phyloP scores from a whole-genome alignment of 2,888 invertebrate species.

The Phrixothrix hirtus region DNA sequence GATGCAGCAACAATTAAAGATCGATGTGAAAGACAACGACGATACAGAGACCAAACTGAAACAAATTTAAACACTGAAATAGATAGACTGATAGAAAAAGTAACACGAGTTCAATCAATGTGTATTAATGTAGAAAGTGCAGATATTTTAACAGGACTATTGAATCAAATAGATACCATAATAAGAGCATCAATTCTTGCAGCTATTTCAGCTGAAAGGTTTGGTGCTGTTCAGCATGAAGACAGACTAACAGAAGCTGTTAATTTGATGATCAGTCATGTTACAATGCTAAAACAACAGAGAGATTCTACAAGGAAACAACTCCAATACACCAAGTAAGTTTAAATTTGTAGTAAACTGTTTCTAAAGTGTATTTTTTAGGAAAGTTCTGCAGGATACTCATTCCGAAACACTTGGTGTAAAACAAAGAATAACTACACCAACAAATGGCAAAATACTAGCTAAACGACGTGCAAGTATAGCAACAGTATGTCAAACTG shows the following conservation, averaged over 20 bases:
- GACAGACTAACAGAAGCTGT: constrained; percentile 61
- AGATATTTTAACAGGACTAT: constrained; percentile 58
- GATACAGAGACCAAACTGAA: constrained; percentile 64
- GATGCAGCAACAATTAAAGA: constrained; percentile 62
- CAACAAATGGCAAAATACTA: constrained; percentile 38
- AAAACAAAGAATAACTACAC: constrained; percentile 19
- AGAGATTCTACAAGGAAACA: constrained; percentile 61
- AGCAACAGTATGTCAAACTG: constrained; percentile 58
- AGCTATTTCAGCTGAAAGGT: constrained; percentile 52
- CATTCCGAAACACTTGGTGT: constrained; percentile 35
- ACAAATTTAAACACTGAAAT: constrained; percentile 61
- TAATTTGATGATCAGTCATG: constrained; percentile 62
- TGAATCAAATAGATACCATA: constrained; percentile 56
- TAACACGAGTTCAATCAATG: constrained; percentile 54
- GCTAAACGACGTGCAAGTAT: constrained; percentile 61
- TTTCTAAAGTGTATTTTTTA: constrained; percentile 23
- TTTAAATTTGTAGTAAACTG: constrained; percentile 8
- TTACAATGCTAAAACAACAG: constrained; percentile 61
- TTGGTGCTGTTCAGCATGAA: constrained; percentile 65
- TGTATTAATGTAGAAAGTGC: constrained; percentile 59
- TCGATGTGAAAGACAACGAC: constrained; percentile 60
- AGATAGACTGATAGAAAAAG: constrained; percentile 53
- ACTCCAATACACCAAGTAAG: constrained; percentile 62
- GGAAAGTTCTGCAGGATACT: constrained; percentile 49
- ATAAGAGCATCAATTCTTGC: constrained; percentile 49